phyloP scores from a whole-genome alignment of 2,113 vertebrate genomes.

The Centropristis striata region DNA sequence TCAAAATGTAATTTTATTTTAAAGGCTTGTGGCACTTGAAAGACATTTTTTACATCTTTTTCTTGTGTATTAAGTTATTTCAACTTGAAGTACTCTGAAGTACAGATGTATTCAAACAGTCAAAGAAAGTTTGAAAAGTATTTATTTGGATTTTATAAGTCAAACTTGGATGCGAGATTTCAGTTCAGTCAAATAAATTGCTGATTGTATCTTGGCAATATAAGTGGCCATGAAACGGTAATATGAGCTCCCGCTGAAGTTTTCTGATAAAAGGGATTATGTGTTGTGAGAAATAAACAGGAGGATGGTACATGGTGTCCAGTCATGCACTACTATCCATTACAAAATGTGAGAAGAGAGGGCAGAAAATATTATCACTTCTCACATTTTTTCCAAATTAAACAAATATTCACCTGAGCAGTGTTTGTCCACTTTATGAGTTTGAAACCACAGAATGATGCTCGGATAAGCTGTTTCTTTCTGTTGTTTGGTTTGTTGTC shows the following conservation, averaged over 20 bases:
- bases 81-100: not conserved
- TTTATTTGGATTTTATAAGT: not conserved
- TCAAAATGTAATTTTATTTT: no score
- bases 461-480: no score
- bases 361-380: no score
- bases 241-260: not conserved
- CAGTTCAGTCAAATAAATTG: not conserved
- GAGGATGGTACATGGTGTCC: not conserved
- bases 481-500: not conserved
- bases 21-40: not conserved
- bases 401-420: no score
- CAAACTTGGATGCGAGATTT: not conserved
- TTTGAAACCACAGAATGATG: no score
- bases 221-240: not conserved
- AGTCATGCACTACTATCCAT: not conserved
- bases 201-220: constrained; percentile 10
- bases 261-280: not conserved
- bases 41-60: not conserved
- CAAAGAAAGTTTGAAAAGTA: not conserved
- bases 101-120: not conserved
- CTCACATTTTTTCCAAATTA: no score
- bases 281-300: not conserved
- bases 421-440: no score
- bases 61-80: not conserved
- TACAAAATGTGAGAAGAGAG: not conserved